Conservation (phyloP, 2,888 invertebrate species). For the Pterostichus madidus region DNA sequence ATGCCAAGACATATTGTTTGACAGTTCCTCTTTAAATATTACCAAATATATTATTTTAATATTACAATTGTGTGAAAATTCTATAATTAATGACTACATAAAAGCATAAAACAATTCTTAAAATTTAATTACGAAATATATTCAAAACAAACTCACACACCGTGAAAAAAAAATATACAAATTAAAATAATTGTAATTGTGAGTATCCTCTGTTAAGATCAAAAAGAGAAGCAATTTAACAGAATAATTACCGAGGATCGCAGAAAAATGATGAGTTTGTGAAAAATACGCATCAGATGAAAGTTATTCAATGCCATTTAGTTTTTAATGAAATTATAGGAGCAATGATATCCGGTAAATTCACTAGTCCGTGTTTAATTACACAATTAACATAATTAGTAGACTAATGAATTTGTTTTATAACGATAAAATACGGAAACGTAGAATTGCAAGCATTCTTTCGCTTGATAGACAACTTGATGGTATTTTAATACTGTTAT, state of each 20-base stretch:
- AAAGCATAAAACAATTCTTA: not conserved
- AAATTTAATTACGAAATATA: constrained; percentile 12
- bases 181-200: constrained; percentile 28
- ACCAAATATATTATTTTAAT: not conserved
- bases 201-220: not conserved
- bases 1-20: not conserved
- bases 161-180: not conserved
- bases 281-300: not conserved
- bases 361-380: constrained; percentile 41
- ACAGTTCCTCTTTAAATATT: not conserved
- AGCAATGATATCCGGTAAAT: constrained; percentile 25
- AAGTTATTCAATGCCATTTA: constrained; percentile 20
- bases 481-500: not conserved
- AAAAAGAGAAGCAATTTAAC: not conserved
- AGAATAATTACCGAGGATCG: not conserved
- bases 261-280: not conserved
- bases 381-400: constrained; percentile 37
- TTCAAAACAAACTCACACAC: not conserved
- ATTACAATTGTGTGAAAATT: constrained; percentile 7
- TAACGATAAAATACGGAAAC: constrained; percentile 35
- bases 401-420: constrained; percentile 25
- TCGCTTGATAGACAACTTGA: constrained; percentile 7
- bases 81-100: not conserved
- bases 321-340: constrained; percentile 13
- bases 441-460: constrained; percentile 14